These are phyloP conservation scores for Drosophila ercepeae DNA, from an alignment of 1,140 invertebrate species.

Conservation along the genomic window DNA sequence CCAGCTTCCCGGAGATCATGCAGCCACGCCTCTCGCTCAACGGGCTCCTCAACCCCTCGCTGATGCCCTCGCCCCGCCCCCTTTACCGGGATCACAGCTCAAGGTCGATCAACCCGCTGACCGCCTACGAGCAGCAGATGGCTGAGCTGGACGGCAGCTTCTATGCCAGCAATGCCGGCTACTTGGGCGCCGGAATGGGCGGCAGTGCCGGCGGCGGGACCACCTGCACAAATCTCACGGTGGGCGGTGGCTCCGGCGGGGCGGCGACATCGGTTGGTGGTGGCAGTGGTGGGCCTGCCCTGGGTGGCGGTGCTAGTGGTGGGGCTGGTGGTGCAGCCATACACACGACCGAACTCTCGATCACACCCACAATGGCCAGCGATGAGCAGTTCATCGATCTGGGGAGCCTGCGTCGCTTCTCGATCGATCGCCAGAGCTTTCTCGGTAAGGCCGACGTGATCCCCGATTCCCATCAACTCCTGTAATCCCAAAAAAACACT, in stretches of 20 bases:
- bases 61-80: conserved; percentile 80
- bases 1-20: conserved; percentile 77
- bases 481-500: not conserved
- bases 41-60: conserved; percentile 73
- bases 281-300: conserved; percentile 23
- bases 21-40: conserved; percentile 81
- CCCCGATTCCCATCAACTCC: not conserved
- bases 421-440: conserved; percentile 83
- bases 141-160: conserved; percentile 78
- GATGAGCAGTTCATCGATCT: conserved; percentile 83
- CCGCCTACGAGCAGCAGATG: conserved; percentile 80
- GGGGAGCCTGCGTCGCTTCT: conserved; percentile 81
- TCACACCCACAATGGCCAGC: conserved; percentile 75
- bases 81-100: conserved; percentile 78
- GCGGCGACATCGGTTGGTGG: conserved; percentile 3
- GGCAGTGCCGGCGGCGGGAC: conserved; percentile 69
- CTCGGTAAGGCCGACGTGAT: conserved; percentile 67
- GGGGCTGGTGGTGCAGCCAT: conserved; percentile 43
- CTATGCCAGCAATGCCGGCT: conserved; percentile 72
- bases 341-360: conserved; percentile 80
- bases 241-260: conserved; percentile 44
- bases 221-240: conserved; percentile 65
- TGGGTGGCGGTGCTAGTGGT: conserved; percentile 4
- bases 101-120: conserved; percentile 78
- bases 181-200: conserved; percentile 68